These are phyloP conservation scores for Napeogenes sylphis DNA, from an alignment of 2,888 invertebrate species.

Conservation along the genomic window DNA sequence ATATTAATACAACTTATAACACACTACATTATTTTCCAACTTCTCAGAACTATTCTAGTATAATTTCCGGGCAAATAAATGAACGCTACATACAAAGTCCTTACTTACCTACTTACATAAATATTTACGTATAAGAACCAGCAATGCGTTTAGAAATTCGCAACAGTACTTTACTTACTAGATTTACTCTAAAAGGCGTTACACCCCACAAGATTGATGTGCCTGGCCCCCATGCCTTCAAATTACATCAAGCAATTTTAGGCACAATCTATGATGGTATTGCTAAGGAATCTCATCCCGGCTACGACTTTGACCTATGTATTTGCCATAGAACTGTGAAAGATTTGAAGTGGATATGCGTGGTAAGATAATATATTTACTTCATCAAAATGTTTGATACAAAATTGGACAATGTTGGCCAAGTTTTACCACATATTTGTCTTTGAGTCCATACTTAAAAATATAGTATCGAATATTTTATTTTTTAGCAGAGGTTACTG, in stretches of 20 bases:
- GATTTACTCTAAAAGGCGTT: slow-evolving; percentile 33
- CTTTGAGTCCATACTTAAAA: too few relatives aligned
- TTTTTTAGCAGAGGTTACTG: too few relatives aligned
- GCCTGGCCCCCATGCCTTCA: slow-evolving; percentile 51
- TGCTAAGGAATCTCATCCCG: slow-evolving; percentile 60
- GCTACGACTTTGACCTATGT: slow-evolving; percentile 49
- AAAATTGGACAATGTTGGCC: too few relatives aligned
- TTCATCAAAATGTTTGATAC: slow-evolving; percentile 19
- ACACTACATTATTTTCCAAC: too few relatives aligned
- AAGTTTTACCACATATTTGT: too few relatives aligned
- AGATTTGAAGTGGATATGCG: slow-evolving; percentile 9
- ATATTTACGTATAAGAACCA: neutral
- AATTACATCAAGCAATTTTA: slow-evolving; percentile 72
- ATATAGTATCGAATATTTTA: too few relatives aligned
- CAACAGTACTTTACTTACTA: slow-evolving; percentile 25
- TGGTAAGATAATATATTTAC: neutral
- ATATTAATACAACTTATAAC: too few relatives aligned
- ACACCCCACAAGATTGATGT: slow-evolving; percentile 50
- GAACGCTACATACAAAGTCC: too few relatives aligned
- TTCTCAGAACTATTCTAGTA: too few relatives aligned
- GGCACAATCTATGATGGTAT: slow-evolving; percentile 68
- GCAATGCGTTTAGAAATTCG: slow-evolving; percentile 13
- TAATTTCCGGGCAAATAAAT: too few relatives aligned
- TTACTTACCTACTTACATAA: neutral
- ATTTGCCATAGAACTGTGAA: slow-evolving; percentile 35